A percentile compares a stretch with the other conserved stretches of the same genome.
Evolutionary conservation across 2,113 vertebrate genomes (phyloP).

Genomic region (Isichthys henryi): DNA sequence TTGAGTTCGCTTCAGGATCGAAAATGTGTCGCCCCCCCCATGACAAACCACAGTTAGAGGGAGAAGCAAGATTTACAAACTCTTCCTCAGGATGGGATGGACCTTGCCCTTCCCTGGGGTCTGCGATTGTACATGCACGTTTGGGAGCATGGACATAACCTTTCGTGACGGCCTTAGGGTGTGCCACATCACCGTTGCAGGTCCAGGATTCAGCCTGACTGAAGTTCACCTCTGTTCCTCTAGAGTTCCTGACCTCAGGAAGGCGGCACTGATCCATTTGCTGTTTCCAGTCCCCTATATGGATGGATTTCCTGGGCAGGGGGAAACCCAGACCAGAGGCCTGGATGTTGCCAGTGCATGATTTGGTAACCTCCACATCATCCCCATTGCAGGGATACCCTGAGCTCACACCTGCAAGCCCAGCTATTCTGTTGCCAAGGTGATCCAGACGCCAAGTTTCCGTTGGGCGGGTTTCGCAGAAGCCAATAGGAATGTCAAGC

Average conservation of each 20-base stretch:
- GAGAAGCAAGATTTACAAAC: conserved; percentile 76
- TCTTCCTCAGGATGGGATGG: conserved; percentile 58
- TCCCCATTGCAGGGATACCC: conserved; percentile 52
- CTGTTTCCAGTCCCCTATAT: conserved; percentile 39
- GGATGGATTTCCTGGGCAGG: conserved; percentile 44
- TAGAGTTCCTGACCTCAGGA: conserved; percentile 39
- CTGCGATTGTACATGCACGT: conserved; percentile 48
- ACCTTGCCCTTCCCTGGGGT: conserved; percentile 39
- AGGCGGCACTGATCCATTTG: conserved; percentile 50
- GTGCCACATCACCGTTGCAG: conserved; percentile 60
- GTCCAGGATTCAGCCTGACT: conserved; percentile 48
- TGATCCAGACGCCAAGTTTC: conserved; percentile 63
- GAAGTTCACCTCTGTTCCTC: conserved; percentile 32
- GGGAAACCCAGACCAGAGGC: conserved; percentile 59
- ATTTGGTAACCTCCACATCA: conserved; percentile 48
- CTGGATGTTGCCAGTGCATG: conserved; percentile 53
- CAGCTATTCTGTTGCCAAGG: conserved; percentile 52
- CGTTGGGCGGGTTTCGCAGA: conserved; percentile 49
- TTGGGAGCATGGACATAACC: conserved; percentile 56
- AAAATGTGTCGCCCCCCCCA: neutral
- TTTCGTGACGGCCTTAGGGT: conserved; percentile 66
- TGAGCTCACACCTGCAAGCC: conserved; percentile 61
- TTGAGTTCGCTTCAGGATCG: neutral
- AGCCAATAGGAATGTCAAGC: conserved; percentile 55
- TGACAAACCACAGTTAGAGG: conserved; percentile 50